phyloP scores from a whole-genome alignment of 2,888 invertebrate genomes.

The Netelia fuscicornis region DNA sequence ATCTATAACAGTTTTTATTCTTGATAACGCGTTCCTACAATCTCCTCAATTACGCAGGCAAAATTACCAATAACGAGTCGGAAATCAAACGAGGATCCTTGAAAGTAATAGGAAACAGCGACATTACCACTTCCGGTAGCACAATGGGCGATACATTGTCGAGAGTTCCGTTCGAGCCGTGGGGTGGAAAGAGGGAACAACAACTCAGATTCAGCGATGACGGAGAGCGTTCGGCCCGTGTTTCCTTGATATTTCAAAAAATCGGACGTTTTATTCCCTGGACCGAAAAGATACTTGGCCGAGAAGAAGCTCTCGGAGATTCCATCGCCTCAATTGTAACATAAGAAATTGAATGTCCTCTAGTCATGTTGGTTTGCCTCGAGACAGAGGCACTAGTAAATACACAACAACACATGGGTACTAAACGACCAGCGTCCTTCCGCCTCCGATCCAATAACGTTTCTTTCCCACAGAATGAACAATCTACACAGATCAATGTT shows the following conservation, averaged over 20 bases:
- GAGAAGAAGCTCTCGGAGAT: not conserved
- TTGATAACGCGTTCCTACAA: not conserved
- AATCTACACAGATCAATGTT: too few relatives aligned
- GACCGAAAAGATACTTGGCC: constrained; percentile 3
- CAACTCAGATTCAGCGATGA: constrained; percentile 33
- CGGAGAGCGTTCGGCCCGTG: not conserved
- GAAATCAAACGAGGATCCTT: constrained; percentile 37
- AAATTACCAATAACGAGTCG: constrained; percentile 28
- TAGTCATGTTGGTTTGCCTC: too few relatives aligned
- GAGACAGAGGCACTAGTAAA: too few relatives aligned
- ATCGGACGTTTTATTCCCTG: constrained; percentile 41
- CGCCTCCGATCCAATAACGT: too few relatives aligned
- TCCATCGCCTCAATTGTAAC: not conserved
- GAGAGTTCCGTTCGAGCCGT: constrained; percentile 61
- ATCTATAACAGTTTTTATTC: not conserved
- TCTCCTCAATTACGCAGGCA: not conserved
- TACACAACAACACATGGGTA: too few relatives aligned
- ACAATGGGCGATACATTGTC: constrained; percentile 33
- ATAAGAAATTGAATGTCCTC: constrained; percentile 17
- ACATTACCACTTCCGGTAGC: constrained; percentile 54
- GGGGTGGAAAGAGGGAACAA: constrained; percentile 60
- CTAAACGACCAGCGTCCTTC: too few relatives aligned
- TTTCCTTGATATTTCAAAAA: constrained; percentile 50
- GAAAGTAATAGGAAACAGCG: constrained; percentile 21
- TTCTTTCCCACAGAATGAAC: too few relatives aligned